A percentile compares a stretch with the other conserved stretches of the same genome.
Conservation (phyloP, 2,113 vertebrate species). For the Entomyzon cyanotis region DNA sequence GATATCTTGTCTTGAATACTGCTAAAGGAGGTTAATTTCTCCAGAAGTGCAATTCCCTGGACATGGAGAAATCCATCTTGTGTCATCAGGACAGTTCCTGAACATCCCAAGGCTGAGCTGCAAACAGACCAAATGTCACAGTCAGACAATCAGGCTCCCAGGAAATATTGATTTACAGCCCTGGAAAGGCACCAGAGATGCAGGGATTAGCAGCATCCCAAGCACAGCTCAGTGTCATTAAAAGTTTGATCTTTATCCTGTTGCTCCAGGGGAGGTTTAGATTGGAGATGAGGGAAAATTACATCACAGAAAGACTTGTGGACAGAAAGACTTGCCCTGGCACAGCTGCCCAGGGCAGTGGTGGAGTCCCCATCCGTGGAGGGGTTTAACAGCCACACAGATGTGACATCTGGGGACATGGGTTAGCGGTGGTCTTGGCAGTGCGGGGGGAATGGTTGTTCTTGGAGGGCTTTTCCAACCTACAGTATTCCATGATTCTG, state of each 20-base stretch:
- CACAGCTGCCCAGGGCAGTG: neutral
- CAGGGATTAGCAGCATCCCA: neutral
- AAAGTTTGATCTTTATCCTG: neutral
- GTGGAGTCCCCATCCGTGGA: neutral
- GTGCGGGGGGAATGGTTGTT: neutral
- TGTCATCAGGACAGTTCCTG: neutral
- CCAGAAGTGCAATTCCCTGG: neutral
- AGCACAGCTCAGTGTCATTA: neutral
- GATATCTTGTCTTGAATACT: neutral
- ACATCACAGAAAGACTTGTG: neutral
- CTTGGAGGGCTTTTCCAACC: neutral
- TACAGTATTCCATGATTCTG: neutral
- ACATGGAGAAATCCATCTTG: neutral
- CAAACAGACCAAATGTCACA: neutral
- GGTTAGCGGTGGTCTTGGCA: neutral
- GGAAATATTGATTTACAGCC: neutral
- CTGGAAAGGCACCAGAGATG: neutral
- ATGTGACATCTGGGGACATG: neutral
- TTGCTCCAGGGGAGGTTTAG: neutral
- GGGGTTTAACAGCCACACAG: neutral
- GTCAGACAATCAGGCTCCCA: neutral
- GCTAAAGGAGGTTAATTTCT: neutral
- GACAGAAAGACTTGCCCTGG: neutral
- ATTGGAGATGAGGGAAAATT: neutral
- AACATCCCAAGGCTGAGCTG: neutral